Percentiles rank a stretch among this genome's conserved stretches.
These are phyloP conservation scores for Anastatus disparis DNA, from an alignment of 1,140 invertebrate species.

Conservation along the genomic window DNA sequence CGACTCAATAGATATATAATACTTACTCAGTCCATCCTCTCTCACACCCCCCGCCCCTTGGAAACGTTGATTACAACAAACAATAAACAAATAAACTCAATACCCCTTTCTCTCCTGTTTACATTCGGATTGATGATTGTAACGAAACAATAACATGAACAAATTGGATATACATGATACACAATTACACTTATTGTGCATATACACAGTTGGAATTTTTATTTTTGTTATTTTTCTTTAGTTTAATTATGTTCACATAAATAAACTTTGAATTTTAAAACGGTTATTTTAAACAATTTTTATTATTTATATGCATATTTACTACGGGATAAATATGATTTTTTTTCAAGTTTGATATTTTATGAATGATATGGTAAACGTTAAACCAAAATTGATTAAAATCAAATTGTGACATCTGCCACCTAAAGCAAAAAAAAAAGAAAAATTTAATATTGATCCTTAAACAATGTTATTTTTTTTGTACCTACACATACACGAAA, in stretches of 20 bases:
- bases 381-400: not conserved
- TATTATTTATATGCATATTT: too few species aligned
- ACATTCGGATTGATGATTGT: not conserved
- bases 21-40: constrained; percentile 30
- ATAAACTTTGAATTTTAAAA: too few species aligned
- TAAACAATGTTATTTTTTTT: too few species aligned
- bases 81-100: not conserved
- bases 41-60: constrained; percentile 14
- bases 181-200: constrained; percentile 1
- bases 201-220: constrained; percentile 20
- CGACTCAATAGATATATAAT: not conserved
- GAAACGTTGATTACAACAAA: not conserved
- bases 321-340: too few species aligned
- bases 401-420: not conserved
- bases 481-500: too few species aligned
- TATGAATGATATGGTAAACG: too few species aligned
- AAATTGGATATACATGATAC: not conserved
- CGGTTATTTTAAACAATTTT: not conserved
- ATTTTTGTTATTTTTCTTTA: constrained; percentile 17
- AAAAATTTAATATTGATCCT: too few species aligned
- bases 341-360: too few species aligned
- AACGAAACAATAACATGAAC: too few species aligned
- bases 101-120: not conserved
- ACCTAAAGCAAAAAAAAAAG: not conserved
- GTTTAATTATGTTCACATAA: not conserved